These are phyloP conservation scores for Limnephilus marmoratus DNA, from an alignment of 2,888 invertebrate species.

Conservation along the genomic window DNA sequence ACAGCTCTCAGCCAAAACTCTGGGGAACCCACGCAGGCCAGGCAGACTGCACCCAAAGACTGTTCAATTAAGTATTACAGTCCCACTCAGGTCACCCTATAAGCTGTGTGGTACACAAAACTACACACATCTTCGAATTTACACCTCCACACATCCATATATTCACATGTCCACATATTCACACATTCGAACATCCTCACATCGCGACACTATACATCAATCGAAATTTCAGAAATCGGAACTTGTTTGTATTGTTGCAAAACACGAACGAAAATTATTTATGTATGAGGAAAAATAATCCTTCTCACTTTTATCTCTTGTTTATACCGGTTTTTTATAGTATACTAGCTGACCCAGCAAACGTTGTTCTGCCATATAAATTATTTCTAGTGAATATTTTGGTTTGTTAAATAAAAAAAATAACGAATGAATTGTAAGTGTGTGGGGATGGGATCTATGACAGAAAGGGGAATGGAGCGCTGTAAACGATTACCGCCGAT, in stretches of 20 bases:
- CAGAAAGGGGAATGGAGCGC: no score
- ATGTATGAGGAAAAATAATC: background rate
- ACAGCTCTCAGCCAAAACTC: constrained; percentile 33
- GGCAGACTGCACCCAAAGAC: constrained; percentile 5
- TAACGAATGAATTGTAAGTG: no score
- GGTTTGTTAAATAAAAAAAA: no score
- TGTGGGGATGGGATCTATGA: no score
- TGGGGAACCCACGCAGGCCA: background rate
- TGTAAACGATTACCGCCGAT: no score
- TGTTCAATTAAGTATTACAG: background rate
- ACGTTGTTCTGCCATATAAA: no score
- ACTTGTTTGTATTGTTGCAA: constrained; percentile 13
- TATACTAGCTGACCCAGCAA: no score
- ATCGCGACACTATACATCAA: background rate
- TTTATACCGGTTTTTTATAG: background rate
- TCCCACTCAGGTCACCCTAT: constrained; percentile 5
- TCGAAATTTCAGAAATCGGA: background rate
- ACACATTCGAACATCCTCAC: background rate
- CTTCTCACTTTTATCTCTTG: background rate
- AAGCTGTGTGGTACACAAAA: background rate
- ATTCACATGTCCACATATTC: background rate
- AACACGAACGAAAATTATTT: background rate
- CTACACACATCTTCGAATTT: background rate
- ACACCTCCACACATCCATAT: background rate
- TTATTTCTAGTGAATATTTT: no score